Conservation (phyloP, 2,113 vertebrate species). For the Lipophrys pholis region DNA sequence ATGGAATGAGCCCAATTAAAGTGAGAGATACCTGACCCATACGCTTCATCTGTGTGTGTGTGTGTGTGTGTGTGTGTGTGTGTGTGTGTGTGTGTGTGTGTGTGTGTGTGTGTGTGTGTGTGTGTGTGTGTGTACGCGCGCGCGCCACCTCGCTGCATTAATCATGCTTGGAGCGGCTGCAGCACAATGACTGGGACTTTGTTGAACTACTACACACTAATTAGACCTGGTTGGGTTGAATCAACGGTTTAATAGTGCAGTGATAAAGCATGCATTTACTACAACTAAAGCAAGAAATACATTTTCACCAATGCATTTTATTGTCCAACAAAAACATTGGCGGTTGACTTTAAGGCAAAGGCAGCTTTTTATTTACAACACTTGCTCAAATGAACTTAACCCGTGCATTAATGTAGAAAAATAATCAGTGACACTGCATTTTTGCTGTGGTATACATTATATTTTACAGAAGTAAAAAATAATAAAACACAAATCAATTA, state of each 20-base stretch:
- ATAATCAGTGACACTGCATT: slow-evolving; percentile 61
- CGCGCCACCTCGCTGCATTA: slow-evolving; percentile 19
- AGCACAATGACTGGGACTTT: slow-evolving; percentile 4
- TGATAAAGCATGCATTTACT: slow-evolving; percentile 1
- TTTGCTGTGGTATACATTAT: slow-evolving; percentile 66
- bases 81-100: slow-evolving; percentile 1
- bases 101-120: too few relatives aligned
- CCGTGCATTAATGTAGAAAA: slow-evolving; percentile 71
- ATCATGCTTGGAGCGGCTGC: slow-evolving; percentile 15
- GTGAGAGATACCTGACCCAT: slow-evolving; percentile 3
- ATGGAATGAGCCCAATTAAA: slow-evolving; percentile 62
- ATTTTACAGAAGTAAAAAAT: slow-evolving; percentile 68
- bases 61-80: background rate
- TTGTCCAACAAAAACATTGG: slow-evolving; percentile 68
- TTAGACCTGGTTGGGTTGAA: slow-evolving; percentile 22
- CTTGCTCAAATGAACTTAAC: slow-evolving; percentile 22
- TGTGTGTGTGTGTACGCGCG: slow-evolving; percentile 3
- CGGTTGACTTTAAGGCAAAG: slow-evolving; percentile 59
- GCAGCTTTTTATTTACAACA: slow-evolving; percentile 64
- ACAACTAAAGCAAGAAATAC: slow-evolving; percentile 8
- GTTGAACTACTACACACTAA: slow-evolving; percentile 16
- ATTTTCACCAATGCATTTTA: slow-evolving; percentile 59
- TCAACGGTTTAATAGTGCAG: slow-evolving; percentile 27
- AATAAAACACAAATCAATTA: slow-evolving; percentile 43
- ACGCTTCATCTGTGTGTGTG: background rate